phyloP scores from a whole-genome alignment of 1,140 invertebrate genomes.

The Vollenhovia emeryi region DNA sequence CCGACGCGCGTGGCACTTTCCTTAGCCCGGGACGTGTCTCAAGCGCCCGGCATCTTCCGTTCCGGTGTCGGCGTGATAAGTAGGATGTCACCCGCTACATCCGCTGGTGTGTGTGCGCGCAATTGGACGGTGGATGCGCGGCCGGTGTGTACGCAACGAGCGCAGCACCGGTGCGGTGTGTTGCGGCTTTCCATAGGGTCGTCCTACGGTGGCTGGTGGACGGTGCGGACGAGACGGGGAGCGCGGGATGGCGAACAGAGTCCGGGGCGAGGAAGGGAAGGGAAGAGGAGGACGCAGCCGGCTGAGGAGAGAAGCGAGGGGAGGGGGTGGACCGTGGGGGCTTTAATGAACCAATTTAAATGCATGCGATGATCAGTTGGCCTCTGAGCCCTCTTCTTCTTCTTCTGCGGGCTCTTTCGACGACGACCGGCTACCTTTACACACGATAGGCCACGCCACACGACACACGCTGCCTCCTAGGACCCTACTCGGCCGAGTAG shows the following conservation, averaged over 20 bases:
- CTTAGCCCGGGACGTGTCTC: constrained; percentile 1
- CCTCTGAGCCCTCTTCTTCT: constrained; percentile 84
- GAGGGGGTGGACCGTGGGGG: constrained; percentile 74
- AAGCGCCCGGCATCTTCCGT: not conserved
- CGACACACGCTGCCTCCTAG: constrained; percentile 75
- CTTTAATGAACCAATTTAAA: constrained; percentile 86
- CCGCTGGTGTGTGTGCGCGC: constrained; percentile 35
- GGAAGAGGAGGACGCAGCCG: constrained; percentile 38
- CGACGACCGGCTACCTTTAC: constrained; percentile 77
- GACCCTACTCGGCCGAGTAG: constrained; percentile 48
- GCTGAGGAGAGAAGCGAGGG: constrained; percentile 48
- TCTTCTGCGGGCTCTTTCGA: constrained; percentile 80
- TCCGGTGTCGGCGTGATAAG: constrained; percentile 67
- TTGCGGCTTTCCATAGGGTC: constrained; percentile 72
- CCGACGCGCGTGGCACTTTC: constrained; percentile 10
- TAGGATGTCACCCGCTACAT: constrained; percentile 66
- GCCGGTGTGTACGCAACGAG: constrained; percentile 47
- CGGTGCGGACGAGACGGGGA: constrained; percentile 68
- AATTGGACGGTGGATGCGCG: constrained; percentile 53
- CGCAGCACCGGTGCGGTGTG: constrained; percentile 45
- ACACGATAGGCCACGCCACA: constrained; percentile 75
- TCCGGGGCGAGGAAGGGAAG: not conserved
- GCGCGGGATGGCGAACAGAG: constrained; percentile 2
- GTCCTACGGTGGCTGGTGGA: constrained; percentile 77
- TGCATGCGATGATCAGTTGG: constrained; percentile 86